These are phyloP conservation scores for Euproctis similis DNA, from an alignment of 2,888 invertebrate species.

Conservation along the genomic window DNA sequence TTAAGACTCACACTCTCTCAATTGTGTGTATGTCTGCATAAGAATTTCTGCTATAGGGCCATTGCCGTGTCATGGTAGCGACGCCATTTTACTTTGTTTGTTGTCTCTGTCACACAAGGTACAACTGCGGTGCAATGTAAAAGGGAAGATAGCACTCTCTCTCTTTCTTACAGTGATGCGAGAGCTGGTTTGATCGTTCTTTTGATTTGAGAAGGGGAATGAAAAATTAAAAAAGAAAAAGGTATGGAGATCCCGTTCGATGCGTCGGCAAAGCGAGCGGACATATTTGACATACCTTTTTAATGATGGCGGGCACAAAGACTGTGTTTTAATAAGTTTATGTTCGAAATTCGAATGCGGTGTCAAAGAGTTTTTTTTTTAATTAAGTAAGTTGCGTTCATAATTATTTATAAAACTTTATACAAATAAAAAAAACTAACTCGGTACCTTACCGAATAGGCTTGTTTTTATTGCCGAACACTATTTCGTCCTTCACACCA, in stretches of 20 bases:
- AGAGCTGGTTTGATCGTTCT: constrained; percentile 40
- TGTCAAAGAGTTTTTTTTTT: no score
- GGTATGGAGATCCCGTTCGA: constrained; percentile 38
- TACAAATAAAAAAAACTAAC: no score
- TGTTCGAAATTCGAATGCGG: no score
- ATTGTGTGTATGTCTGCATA: constrained; percentile 45
- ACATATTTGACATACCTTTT: constrained; percentile 31
- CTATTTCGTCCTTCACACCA: constrained; percentile 46
- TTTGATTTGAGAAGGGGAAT: constrained; percentile 62
- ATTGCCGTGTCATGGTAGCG: constrained; percentile 41
- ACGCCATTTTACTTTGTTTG: constrained; percentile 62
- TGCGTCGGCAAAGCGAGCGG: constrained; percentile 27
- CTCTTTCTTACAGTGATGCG: constrained; percentile 39
- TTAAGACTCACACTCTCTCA: constrained; percentile 40
- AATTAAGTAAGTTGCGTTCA: no score
- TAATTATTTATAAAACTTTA: no score
- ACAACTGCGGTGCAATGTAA: constrained; percentile 22
- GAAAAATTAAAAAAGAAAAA: constrained; percentile 52
- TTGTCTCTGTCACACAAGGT: constrained; percentile 39
- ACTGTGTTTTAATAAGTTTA: background rate
- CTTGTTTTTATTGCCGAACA: constrained; percentile 38
- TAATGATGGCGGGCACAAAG: constrained; percentile 28
- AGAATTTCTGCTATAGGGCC: constrained; percentile 49
- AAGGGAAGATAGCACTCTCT: constrained; percentile 32
- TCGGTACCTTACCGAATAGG: constrained; percentile 51